phyloP scores from a whole-genome alignment of 2,888 invertebrate species.

The Ormia ochracea region DNA sequence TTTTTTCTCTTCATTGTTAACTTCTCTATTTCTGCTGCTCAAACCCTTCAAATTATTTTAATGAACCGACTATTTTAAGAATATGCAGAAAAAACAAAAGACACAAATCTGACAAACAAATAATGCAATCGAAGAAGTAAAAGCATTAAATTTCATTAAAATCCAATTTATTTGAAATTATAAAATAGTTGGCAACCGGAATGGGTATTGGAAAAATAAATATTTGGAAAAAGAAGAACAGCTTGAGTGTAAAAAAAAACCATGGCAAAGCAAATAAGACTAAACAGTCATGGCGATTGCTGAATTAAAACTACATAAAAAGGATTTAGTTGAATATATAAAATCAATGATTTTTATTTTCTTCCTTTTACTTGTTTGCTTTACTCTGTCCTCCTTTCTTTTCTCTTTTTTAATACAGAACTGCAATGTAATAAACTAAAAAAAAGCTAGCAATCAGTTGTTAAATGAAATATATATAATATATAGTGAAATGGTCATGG shows the following conservation, averaged over 20 bases:
- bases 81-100: not conserved
- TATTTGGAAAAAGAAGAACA: slow-evolving; percentile 6
- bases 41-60: not conserved
- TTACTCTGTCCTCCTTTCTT: not conserved
- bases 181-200: slow-evolving; percentile 16
- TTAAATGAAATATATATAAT: not conserved
- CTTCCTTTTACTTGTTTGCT: slow-evolving; percentile 3
- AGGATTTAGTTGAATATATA: slow-evolving; percentile 49
- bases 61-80: not conserved
- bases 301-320: slow-evolving; percentile 60
- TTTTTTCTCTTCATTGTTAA: too few relatives aligned
- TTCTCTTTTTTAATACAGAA: not conserved
- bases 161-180: slow-evolving; percentile 61
- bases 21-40: not conserved
- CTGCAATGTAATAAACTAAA: slow-evolving; percentile 27
- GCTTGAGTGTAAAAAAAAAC: slow-evolving; percentile 5
- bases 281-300: slow-evolving; percentile 54
- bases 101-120: slow-evolving; percentile 24
- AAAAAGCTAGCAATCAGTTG: slow-evolving; percentile 36
- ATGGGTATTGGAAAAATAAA: slow-evolving; percentile 4
- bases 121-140: not conserved
- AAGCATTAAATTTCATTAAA: slow-evolving; percentile 65
- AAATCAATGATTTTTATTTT: slow-evolving; percentile 49
- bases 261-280: slow-evolving; percentile 54
- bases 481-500: not conserved